Evolutionary conservation across 2,888 invertebrate genomes (phyloP).

Genomic region (Metopia argyrocephala): DNA sequence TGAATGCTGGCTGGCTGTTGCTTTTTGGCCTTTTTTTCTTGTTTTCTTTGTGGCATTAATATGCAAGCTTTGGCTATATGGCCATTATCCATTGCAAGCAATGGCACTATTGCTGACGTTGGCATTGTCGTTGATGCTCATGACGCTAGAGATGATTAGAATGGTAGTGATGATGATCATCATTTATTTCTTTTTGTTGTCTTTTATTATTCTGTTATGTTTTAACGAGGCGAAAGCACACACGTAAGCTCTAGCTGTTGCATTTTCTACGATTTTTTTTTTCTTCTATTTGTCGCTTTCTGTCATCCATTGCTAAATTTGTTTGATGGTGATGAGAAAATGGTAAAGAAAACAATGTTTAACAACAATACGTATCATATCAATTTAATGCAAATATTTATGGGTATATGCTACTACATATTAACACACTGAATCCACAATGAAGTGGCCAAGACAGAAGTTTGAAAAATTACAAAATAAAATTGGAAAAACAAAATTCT

Average conservation of each 20-base stretch:
- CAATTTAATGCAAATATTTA: slow-evolving; percentile 53
- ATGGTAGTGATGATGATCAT: slow-evolving; percentile 18
- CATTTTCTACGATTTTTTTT: too few relatives aligned
- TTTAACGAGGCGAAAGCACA: slow-evolving; percentile 61
- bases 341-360: slow-evolving; percentile 56
- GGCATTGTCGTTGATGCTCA: slow-evolving; percentile 19
- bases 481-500: too few relatives aligned
- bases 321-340: slow-evolving; percentile 60
- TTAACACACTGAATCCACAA: not conserved
- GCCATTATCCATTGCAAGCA: slow-evolving; percentile 53
- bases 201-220: not conserved
- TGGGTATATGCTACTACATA: slow-evolving; percentile 12
- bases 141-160: not conserved
- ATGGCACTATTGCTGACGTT: slow-evolving; percentile 12
- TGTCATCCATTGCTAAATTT: slow-evolving; percentile 55
- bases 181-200: slow-evolving; percentile 49
- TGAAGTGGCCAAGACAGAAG: not conserved
- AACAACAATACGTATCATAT: slow-evolving; percentile 61
- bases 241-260: not conserved
- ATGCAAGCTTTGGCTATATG: slow-evolving; percentile 51
- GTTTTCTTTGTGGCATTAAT: slow-evolving; percentile 23
- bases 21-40: slow-evolving; percentile 57
- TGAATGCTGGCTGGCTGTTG: slow-evolving; percentile 51
- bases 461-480: not conserved
- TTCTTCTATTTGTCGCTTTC: too few relatives aligned